Evolutionary conservation across 2,113 vertebrate genomes (phyloP), one percentile per base, ranked within the genome.

Genomic region (Triplophysa tibetana): DNA sequence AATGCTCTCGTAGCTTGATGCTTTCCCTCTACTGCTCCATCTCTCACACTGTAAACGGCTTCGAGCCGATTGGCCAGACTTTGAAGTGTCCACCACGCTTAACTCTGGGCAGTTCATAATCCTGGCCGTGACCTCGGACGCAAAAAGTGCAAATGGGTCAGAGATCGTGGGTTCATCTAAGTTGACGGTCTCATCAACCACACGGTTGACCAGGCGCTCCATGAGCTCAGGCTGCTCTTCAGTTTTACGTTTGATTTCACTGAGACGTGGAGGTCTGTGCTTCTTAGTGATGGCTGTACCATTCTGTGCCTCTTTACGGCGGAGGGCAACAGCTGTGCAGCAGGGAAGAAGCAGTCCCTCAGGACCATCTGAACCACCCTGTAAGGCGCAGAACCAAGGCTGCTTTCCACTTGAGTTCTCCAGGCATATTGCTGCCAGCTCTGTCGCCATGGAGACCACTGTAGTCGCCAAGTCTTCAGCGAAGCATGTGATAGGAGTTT

Each of bases 391-490:
- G 86, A 99, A 98, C 97, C 97, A 99, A 1, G 97, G 97, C 81
- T 98, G 97, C 84, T 97, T 99, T 75, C 96, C 96, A 58, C 91
- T 94, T 8, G 96, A 96, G 88, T 99, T 98, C 86, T 99, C 97
- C 69, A 99, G 92, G 86, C 96, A 99, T 88, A 99, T 97, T 21
- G 97, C 97, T 82, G 97, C 97, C 75, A 99, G 94, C 89, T 99
- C 97, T 19, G 97, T 99, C 86, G 97, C 97, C 97, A 99, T 99
- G 78, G 97, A 99, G 76, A 99, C 96, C 48, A 99, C 96, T 0
- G 96, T 99, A 75, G 96, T 91, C 52, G 97, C 95, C 87, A 99
- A 86, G 87, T 99, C 96, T 84, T 98, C 97, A 1, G 97, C 97
- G 78, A 97, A 99, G 85, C 97, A 96, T 58, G 93, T 89, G 80